Evolutionary conservation across 2,113 vertebrate genomes (phyloP), one percentile per base, ranked within the genome.

Genomic region (Megalops atlanticus): DNA sequence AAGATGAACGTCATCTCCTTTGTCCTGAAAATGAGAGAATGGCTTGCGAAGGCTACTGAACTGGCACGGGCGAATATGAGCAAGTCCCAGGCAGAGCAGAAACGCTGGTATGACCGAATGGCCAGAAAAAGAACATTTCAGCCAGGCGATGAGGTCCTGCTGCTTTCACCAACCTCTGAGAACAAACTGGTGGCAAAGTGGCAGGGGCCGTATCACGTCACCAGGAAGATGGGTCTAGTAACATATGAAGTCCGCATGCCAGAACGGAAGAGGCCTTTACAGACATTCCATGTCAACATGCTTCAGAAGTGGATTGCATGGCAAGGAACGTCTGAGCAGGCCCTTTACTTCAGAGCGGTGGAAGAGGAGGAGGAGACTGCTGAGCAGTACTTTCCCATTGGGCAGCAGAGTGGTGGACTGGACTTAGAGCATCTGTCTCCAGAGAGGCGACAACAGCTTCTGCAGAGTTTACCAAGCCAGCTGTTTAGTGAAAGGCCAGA

Each of bases 161-260:
- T 58, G 54, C 21, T 58, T 15, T 24, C 18, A 15, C 54, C 54
- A 15, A 58, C 54, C 15, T 24, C 45, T 12, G 1, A 58, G 54
- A 16, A 2, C 54, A 58, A 49, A 49, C 16, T 1, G 45, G 8
- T 49, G 16, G 45, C 45, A n/a, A n/a, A n/a, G 54, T 58, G 54
- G 54, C 54, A 58, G 21, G 54, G 54, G 54, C 54, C 54, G 11
- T 58, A 45, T 58, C 45, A 1, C 0, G n/a, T 80, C 0, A 12
- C 1, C 6, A 4, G 73, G 12, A 54, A 52, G 31, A 45, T 71
- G 45, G 78, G 16, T 12, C 35, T 35, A 39, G 58, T 76, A 3
- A 83, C 33, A 3, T 81, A 64, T n/a, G 36, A 80, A 14, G n/a
- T 84, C n/a, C n/a, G n/a, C 24, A 18, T n/a, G 6, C 24, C 54